Evolutionary conservation across 1,140 invertebrate species (phyloP).

Genomic region (Pogonomyrmex barbatus): DNA sequence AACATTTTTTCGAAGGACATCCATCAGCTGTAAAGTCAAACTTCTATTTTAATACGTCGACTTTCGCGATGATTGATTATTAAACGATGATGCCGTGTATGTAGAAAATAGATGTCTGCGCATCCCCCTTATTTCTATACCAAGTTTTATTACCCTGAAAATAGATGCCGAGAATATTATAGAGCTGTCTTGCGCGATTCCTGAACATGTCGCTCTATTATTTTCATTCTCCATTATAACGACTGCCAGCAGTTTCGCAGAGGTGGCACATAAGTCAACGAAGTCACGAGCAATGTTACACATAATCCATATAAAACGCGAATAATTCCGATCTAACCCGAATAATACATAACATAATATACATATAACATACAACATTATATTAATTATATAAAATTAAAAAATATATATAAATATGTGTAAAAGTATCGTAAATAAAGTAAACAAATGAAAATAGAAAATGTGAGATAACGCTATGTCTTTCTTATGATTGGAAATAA

Average conservation of each 20-base stretch:
- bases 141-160: constrained; percentile 49
- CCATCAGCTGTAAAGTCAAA: constrained; percentile 48
- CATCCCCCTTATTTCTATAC: constrained; percentile 17
- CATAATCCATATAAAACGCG: constrained; percentile 6
- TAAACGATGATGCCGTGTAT: constrained; percentile 45
- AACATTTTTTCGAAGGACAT: constrained; percentile 41
- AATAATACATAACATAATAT: constrained; percentile 6
- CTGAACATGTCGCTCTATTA: constrained; percentile 30
- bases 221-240: constrained; percentile 44
- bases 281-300: constrained; percentile 18
- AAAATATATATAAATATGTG: neutral
- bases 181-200: constrained; percentile 36
- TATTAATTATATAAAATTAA: neutral
- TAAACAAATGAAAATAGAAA: no score
- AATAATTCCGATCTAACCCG: neutral
- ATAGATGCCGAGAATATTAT: constrained; percentile 26
- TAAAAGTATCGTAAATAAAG: no score
- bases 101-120: constrained; percentile 47
- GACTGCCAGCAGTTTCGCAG: constrained; percentile 16
- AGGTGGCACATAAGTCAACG: constrained; percentile 24
- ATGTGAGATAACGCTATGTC: neutral
- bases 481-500: neutral
- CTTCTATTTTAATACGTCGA: constrained; percentile 45
- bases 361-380: neutral
- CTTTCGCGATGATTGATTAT: constrained; percentile 60